These are phyloP conservation scores for Aethes cnicana DNA, from an alignment of 2,888 invertebrate genomes.

Conservation along the genomic window DNA sequence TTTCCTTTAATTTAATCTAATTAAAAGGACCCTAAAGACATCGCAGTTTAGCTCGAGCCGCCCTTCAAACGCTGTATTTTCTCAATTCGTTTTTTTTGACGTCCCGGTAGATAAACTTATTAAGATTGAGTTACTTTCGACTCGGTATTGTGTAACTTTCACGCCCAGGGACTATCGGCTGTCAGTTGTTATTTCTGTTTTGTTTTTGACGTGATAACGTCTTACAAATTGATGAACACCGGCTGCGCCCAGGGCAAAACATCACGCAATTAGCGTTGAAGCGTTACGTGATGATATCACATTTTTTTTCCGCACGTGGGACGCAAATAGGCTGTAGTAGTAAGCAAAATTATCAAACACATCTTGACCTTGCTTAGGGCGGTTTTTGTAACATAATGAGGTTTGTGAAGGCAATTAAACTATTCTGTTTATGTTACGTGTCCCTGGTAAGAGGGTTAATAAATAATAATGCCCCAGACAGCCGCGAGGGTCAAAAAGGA, in stretches of 20 bases:
- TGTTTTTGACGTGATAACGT: too few species aligned
- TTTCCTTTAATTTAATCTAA: too few species aligned
- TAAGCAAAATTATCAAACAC: too few species aligned
- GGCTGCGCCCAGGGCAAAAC: too few species aligned
- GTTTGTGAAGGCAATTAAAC: constrained; percentile 28
- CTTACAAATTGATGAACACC: too few species aligned
- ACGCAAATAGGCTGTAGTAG: too few species aligned
- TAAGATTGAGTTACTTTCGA: constrained; percentile 13
- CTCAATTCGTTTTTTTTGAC: neutral
- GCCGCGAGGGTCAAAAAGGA: constrained; percentile 12
- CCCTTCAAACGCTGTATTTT: too few species aligned
- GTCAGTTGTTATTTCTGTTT: constrained; percentile 5
- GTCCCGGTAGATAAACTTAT: constrained; percentile 8
- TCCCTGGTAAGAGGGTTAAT: constrained; percentile 5
- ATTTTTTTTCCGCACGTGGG: too few species aligned
- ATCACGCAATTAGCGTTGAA: too few species aligned
- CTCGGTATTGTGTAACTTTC: neutral
- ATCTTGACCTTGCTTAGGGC: constrained; percentile 15
- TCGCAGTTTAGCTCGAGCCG: too few species aligned
- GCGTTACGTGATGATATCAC: too few species aligned
- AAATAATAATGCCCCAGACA: constrained; percentile 18
- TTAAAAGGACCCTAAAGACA: too few species aligned
- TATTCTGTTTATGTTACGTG: constrained; percentile 25
- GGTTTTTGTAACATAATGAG: constrained; percentile 19
- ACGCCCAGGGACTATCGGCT: constrained; percentile 14